Evolutionary conservation across 2,797 vertebrate species (phyloP).

Genomic region (Lacerta agilis): DNA sequence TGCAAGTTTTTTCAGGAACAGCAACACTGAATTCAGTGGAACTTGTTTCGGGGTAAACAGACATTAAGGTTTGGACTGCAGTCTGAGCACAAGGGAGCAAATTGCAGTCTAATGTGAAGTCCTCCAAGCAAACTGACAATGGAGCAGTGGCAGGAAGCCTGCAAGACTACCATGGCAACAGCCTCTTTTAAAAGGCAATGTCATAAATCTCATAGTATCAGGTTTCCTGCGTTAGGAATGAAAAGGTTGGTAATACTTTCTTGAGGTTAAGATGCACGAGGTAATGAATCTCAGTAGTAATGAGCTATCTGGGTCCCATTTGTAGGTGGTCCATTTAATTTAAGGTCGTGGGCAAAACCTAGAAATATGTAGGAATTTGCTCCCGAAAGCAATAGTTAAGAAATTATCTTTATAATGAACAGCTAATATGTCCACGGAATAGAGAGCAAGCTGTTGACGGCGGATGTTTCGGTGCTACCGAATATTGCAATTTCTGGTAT

Average conservation of each 20-base stretch:
- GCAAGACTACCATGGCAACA: background rate
- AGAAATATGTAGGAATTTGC: too few species aligned
- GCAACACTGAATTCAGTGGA: background rate
- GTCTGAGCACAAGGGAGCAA: background rate
- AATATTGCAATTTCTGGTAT: too few species aligned
- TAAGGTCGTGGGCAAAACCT: too few species aligned
- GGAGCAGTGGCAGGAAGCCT: background rate
- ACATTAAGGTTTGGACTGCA: background rate
- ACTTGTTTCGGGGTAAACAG: background rate
- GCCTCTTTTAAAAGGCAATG: background rate
- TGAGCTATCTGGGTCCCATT: background rate
- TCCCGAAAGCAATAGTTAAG: too few species aligned
- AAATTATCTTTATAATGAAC: too few species aligned
- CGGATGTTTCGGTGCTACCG: too few species aligned
- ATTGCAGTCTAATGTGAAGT: too few species aligned
- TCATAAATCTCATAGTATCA: background rate
- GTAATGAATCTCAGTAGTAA: background rate
- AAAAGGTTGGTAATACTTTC: background rate
- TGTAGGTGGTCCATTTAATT: background rate
- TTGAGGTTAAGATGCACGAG: background rate
- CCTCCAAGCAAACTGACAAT: background rate
- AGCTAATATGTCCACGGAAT: too few species aligned
- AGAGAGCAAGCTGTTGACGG: too few species aligned
- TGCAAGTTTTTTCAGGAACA: background rate
- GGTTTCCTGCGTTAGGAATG: background rate